Evolutionary conservation across 1,140 invertebrate genomes (phyloP), one percentile per base, ranked within the genome.

Genomic region (Teleogryllus occipitalis): DNA sequence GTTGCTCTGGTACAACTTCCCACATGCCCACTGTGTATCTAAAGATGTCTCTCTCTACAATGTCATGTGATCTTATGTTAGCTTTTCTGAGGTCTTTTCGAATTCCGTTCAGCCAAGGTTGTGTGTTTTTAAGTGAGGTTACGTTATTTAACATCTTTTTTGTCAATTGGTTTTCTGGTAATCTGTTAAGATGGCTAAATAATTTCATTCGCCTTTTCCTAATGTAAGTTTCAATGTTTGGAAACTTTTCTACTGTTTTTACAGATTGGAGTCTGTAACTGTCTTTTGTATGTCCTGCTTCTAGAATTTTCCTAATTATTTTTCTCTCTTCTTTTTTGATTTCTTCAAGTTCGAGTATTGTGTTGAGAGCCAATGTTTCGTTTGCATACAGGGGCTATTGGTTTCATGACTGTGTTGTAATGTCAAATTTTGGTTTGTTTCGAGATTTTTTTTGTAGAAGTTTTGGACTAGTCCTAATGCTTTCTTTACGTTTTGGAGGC

Each of bases 401-500:
- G 27, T 75, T 75, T 75, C n/a, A 75, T 75, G 74, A 39, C 74
- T n/a, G 74, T 75, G n/a, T 75, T 21, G 74, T 75, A 54, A 15
- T 54, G 49, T 15, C 49, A 15, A 54, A 54, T 54, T 54, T 54
- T 39, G n/a, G 74, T 75, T 75, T n/a, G 74, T 8, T 10, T 8
- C n/a, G 27, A 39, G n/a, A 10, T 75, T 75, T 75, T 75, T 75
- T 8, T 75, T 75, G 74, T 75, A n/a, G 74, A 75, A n/a, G n/a
- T 75, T 75, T 75, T 75, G n/a, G 74, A 75, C 74, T 75, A 75
- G n/a, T n/a, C 74, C 74, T 75, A 75, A 75, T n/a, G 74, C 74
- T 39, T 75, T 80, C 22, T 80, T 80, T 10, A 76, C 18, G 76
- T 80, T 80, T 47, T 80, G 74, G 27, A 76, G 79, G 39, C 79